phyloP scores from a whole-genome alignment of 2,888 invertebrate genomes.

The Rosalia funebris region DNA sequence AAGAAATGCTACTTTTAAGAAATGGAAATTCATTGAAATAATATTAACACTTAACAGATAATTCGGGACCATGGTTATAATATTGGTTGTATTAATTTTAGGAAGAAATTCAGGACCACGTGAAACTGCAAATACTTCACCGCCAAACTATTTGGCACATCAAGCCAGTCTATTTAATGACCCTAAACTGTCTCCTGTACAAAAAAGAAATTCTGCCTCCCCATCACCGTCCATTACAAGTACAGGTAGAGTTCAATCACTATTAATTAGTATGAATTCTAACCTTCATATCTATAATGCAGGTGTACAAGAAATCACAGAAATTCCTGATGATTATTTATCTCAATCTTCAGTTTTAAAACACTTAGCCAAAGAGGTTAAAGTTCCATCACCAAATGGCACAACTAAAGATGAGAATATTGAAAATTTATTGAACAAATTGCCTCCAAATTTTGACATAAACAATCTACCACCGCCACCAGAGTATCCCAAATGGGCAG shows the following conservation, averaged over 20 bases:
- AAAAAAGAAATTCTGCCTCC: constrained; percentile 58
- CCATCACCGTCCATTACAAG: constrained; percentile 58
- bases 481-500: constrained; percentile 63
- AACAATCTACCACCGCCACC: constrained; percentile 59
- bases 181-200: constrained; percentile 56
- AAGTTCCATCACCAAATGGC: constrained; percentile 56
- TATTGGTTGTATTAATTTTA: constrained; percentile 36
- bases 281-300: constrained; percentile 41
- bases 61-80: too few relatives aligned
- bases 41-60: too few relatives aligned
- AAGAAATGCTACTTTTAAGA: too few relatives aligned
- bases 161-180: constrained; percentile 55
- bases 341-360: constrained; percentile 85
- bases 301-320: constrained; percentile 77
- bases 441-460: constrained; percentile 50
- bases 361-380: constrained; percentile 84
- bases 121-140: constrained; percentile 54
- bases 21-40: too few relatives aligned
- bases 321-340: constrained; percentile 85
- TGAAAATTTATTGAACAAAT: constrained; percentile 45
- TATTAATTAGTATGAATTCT: constrained; percentile 14
- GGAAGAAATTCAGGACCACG: constrained; percentile 62
- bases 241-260: constrained; percentile 41
- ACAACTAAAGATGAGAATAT: constrained; percentile 45
- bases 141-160: constrained; percentile 53